A percentile compares a stretch with the other conserved stretches of the same genome.
Evolutionary conservation across 2,113 vertebrate species (phyloP).

Genomic region (Barnardius zonarius): DNA sequence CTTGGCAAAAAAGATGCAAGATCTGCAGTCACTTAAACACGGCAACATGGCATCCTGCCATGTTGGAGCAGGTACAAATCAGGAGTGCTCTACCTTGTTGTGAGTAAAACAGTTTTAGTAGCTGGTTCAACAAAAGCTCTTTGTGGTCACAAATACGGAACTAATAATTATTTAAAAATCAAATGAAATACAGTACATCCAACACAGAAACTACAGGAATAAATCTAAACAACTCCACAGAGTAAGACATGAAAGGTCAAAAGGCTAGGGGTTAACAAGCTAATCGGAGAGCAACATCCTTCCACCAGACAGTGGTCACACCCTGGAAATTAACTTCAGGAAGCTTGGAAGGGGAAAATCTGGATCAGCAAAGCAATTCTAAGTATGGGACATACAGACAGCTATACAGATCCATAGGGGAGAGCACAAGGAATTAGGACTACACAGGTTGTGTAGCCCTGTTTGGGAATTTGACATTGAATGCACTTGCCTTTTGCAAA

Average conservation of each 20-base stretch:
- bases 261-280: conserved; percentile 55
- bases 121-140: neutral
- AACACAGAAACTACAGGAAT: neutral
- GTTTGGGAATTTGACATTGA: neutral
- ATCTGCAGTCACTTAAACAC: neutral
- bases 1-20: neutral
- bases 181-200: neutral
- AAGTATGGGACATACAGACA: neutral
- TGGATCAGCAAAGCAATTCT: neutral
- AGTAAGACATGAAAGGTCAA: conserved; percentile 52
- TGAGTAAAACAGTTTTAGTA: neutral
- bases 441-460: neutral
- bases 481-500: neutral
- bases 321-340: conserved; percentile 49
- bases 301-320: conserved; percentile 56
- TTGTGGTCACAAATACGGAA: neutral
- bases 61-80: neutral
- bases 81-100: neutral
- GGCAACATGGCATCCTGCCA: neutral
- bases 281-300: conserved; percentile 62
- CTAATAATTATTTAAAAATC: neutral
- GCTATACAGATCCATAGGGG: neutral
- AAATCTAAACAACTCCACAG: neutral
- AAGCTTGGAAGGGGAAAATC: neutral
- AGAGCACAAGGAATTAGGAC: neutral